These are phyloP conservation scores for Apus apus DNA, from an alignment of 2,113 vertebrate genomes.

Conservation along the genomic window DNA sequence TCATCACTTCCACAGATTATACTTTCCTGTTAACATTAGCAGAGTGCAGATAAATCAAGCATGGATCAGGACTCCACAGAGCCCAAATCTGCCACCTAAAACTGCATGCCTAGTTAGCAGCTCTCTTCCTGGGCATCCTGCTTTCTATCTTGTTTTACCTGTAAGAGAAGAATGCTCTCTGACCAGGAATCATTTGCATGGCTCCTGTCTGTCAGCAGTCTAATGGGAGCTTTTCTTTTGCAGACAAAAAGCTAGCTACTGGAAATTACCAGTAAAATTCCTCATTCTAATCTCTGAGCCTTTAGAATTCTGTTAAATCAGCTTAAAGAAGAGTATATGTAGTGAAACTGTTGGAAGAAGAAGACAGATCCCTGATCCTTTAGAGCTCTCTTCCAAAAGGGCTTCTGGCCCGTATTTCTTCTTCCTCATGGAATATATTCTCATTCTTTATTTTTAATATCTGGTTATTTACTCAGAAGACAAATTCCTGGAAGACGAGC, in stretches of 20 bases:
- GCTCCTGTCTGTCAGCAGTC: neutral
- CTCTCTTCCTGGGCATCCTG: neutral
- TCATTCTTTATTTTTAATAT: neutral
- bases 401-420: neutral
- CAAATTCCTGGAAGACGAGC: neutral
- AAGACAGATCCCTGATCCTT: neutral
- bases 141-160: neutral
- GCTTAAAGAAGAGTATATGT: neutral
- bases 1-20: rapidly evolving
- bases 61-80: neutral
- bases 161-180: neutral
- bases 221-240: neutral
- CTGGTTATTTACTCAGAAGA: neutral
- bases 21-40: neutral
- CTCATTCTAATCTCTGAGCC: neutral
- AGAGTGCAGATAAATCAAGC: neutral
- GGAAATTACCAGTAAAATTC: neutral
- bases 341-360: neutral
- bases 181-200: neutral
- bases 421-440: neutral
- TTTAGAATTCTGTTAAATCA: neutral
- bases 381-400: neutral
- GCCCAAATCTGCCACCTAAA: neutral
- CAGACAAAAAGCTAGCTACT: neutral
- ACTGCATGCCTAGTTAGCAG: neutral